Evolutionary conservation across 2,113 vertebrate genomes (phyloP).

Genomic region (Trematocara zebra): DNA sequence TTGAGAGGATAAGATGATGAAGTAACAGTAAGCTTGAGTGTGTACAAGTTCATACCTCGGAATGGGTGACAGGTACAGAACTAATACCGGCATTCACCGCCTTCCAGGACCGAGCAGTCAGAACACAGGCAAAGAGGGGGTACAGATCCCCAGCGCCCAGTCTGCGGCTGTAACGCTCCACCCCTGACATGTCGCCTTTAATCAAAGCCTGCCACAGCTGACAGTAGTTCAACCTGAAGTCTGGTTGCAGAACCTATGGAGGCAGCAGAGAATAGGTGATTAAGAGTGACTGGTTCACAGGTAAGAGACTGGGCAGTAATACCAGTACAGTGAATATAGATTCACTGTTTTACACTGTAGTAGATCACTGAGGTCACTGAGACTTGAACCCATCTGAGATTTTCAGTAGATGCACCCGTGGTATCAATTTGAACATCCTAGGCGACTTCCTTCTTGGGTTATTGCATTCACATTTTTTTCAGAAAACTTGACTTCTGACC

Average conservation of each 20-base stretch:
- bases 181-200: conserved; percentile 78
- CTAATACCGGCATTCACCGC: conserved; percentile 85
- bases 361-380: neutral
- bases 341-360: neutral
- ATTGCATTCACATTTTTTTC: neutral
- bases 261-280: neutral
- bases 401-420: neutral
- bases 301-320: neutral
- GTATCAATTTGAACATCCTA: neutral
- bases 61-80: conserved; percentile 75
- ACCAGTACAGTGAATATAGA: neutral
- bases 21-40: neutral
- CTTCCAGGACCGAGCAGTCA: conserved; percentile 90
- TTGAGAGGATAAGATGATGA: neutral
- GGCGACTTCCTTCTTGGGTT: neutral
- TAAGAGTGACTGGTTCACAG: neutral
- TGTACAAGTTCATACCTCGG: conserved; percentile 75
- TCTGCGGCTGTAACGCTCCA: conserved; percentile 82
- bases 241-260: conserved; percentile 78
- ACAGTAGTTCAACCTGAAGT: conserved; percentile 90
- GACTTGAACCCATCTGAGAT: neutral
- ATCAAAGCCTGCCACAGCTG: conserved; percentile 93
- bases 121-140: conserved; percentile 89
- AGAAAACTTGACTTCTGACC: neutral
- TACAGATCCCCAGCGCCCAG: conserved; percentile 90